phyloP scores from a whole-genome alignment of 1,140 invertebrate species.

The Nasonia longicornis region DNA sequence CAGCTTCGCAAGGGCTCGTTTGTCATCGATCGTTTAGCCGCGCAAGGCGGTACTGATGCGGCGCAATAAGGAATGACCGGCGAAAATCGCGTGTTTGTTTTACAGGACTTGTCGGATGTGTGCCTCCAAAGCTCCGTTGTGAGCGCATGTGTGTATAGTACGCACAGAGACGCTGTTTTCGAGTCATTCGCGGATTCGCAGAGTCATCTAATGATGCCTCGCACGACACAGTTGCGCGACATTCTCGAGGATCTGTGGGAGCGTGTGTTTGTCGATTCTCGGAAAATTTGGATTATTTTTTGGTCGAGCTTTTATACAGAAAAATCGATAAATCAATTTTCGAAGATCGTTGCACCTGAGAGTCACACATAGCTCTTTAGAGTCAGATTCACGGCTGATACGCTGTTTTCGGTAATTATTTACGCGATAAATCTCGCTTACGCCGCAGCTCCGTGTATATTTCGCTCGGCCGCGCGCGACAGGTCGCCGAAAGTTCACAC shows the following conservation, averaged over 20 bases:
- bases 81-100: slow-evolving; percentile 30
- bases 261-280: neutral
- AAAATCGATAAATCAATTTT: neutral
- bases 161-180: neutral
- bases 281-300: slow-evolving; percentile 3
- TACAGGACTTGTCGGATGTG: neutral
- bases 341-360: neutral
- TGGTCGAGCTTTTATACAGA: neutral
- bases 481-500: too few relatives aligned
- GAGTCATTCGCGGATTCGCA: neutral
- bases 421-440: neutral
- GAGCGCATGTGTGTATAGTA: neutral
- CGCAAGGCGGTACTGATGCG: neutral
- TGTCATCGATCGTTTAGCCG: slow-evolving; percentile 22
- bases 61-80: slow-evolving; percentile 9
- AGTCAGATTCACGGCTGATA: neutral
- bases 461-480: neutral
- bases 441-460: neutral
- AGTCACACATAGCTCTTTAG: neutral
- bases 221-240: neutral
- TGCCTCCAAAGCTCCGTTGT: neutral
- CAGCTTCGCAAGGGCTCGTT: slow-evolving; percentile 3
- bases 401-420: neutral
- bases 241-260: slow-evolving; percentile 24
- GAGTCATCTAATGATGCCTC: slow-evolving; percentile 32